phyloP scores from a whole-genome alignment of 2,888 invertebrate genomes.

The Panzeria rudis region DNA sequence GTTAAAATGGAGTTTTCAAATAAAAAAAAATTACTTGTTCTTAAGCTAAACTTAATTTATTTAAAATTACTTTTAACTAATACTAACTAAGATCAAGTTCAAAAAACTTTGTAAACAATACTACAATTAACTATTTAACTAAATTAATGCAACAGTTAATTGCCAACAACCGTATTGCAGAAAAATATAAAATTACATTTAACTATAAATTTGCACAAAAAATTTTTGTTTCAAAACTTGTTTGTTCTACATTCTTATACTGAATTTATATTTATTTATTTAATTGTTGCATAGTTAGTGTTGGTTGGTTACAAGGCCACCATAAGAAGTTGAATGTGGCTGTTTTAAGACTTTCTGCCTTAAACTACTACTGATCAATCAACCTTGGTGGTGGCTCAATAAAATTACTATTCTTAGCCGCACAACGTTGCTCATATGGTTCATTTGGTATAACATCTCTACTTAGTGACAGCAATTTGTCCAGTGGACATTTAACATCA shows the following conservation, averaged over 20 bases:
- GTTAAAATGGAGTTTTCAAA: background rate
- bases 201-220: slow-evolving; percentile 13
- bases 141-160: slow-evolving; percentile 7
- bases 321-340: background rate
- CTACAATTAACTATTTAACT: background rate
- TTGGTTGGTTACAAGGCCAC: slow-evolving; percentile 33
- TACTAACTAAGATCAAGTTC: slow-evolving; percentile 31
- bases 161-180: background rate
- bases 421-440: slow-evolving; percentile 85
- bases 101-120: background rate
- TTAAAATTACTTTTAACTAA: background rate
- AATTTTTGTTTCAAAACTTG: slow-evolving; percentile 10
- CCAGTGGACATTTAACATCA: slow-evolving; percentile 86
- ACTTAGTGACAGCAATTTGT: slow-evolving; percentile 85
- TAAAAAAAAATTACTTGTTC: background rate
- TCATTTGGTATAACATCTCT: slow-evolving; percentile 85
- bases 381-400: slow-evolving; percentile 84
- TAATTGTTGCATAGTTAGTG: background rate
- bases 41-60: background rate
- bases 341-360: background rate
- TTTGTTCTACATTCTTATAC: slow-evolving; percentile 14
- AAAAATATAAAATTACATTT: slow-evolving; percentile 1
- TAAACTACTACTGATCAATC: slow-evolving; percentile 75
- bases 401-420: slow-evolving; percentile 85
- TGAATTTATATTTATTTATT: background rate